These are phyloP conservation scores for Poecile montanus DNA, from an alignment of 2,797 vertebrate species.

Conservation along the genomic window DNA sequence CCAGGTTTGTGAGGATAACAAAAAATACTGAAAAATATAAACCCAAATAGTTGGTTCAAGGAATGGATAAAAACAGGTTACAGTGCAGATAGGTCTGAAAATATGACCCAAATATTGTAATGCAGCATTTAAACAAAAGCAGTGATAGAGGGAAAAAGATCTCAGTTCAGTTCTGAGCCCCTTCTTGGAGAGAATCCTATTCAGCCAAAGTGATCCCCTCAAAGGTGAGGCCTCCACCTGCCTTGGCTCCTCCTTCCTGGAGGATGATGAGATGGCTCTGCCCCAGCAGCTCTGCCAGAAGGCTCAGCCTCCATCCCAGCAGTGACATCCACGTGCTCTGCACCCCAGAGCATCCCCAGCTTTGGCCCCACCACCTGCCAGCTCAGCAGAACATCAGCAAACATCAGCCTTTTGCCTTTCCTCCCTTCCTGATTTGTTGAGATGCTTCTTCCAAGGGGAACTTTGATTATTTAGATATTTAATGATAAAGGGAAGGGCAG, in stretches of 20 bases:
- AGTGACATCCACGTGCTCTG: not conserved
- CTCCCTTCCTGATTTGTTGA: not conserved
- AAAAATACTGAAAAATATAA: not conserved
- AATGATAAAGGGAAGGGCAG: not conserved
- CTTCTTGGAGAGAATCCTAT: not conserved
- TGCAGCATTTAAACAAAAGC: not conserved
- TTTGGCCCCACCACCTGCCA: not conserved
- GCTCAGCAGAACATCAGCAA: not conserved
- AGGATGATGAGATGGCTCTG: not conserved
- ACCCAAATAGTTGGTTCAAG: not conserved
- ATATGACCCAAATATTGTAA: not conserved
- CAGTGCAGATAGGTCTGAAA: not conserved
- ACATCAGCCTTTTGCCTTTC: not conserved
- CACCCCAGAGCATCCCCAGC: not conserved
- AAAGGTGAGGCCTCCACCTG: not conserved
- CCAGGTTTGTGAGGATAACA: not conserved
- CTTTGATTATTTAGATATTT: not conserved
- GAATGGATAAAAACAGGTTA: not conserved
- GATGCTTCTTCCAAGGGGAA: not conserved
- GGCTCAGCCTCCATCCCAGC: rapidly evolving
- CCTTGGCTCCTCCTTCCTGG: not conserved
- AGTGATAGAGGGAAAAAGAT: not conserved
- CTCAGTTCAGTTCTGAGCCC: not conserved
- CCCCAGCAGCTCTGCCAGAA: no score
- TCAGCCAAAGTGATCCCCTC: not conserved